phyloP scores from a whole-genome alignment of 2,797 vertebrate genomes.

The Xyrichtys novacula region DNA sequence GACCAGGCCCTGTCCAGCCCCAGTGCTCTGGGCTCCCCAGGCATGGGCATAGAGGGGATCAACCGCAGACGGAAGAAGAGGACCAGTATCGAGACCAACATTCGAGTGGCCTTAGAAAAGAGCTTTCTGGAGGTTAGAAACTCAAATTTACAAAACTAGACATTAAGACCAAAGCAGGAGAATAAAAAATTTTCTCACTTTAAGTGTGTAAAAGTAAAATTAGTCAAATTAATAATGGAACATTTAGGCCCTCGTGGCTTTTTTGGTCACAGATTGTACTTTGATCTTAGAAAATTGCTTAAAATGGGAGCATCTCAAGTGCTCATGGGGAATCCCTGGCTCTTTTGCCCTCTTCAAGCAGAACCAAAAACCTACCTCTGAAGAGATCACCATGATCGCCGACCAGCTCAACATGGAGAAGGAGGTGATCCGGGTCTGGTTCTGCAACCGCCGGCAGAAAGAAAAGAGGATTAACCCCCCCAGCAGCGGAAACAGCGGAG shows the following conservation, averaged over 20 bases:
- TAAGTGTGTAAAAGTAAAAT: neutral
- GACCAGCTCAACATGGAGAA: conserved; percentile 99
- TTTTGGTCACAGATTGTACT: too few relatives aligned
- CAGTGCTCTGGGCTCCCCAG: conserved; percentile 94
- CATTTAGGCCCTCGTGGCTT: too few relatives aligned
- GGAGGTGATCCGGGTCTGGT: conserved; percentile 99
- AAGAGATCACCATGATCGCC: conserved; percentile 99
- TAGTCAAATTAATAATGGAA: neutral
- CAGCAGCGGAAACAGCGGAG: conserved; percentile 89
- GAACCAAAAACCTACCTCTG: conserved; percentile 99
- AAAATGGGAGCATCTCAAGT: conserved; percentile 30
- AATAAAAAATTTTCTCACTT: neutral
- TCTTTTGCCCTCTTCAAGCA: conserved; percentile 87
- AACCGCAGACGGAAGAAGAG: conserved; percentile 99
- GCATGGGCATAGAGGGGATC: conserved; percentile 95
- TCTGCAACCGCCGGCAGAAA: conserved; percentile 99
- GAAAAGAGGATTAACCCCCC: conserved; percentile 99
- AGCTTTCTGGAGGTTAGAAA: conserved; percentile 98
- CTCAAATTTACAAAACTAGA: conserved; percentile 5
- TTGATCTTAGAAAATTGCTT: too few relatives aligned
- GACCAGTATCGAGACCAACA: conserved; percentile 99
- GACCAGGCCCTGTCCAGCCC: conserved; percentile 96
- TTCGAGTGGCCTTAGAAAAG: conserved; percentile 99
- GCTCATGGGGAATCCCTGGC: conserved; percentile 79
- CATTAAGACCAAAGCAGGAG: neutral